Conservation (phyloP, 2,113 vertebrate species). For the Chelonoidis abingdonii region DNA sequence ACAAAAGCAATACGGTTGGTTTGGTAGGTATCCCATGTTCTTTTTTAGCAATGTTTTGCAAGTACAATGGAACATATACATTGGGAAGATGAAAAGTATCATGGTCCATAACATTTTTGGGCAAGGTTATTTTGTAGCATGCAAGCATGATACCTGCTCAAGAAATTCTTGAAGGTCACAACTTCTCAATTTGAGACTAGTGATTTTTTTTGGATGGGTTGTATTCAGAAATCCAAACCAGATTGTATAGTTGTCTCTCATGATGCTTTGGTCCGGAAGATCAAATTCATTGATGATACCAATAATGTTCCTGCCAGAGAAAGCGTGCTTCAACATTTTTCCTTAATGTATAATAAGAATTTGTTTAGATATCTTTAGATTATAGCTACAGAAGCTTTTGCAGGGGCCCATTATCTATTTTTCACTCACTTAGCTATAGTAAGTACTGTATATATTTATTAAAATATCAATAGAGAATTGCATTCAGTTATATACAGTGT, state of each 20-base stretch:
- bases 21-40: background rate
- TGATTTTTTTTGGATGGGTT: slow-evolving; percentile 66
- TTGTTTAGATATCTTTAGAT: background rate
- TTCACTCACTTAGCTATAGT: background rate
- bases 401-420: background rate
- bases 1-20: background rate
- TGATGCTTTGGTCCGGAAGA: slow-evolving; percentile 83
- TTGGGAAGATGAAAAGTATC: background rate
- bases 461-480: background rate
- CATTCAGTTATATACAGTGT: background rate
- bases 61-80: fast-evolving
- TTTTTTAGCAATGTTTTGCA: background rate
- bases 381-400: background rate
- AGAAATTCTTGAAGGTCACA: slow-evolving; percentile 88
- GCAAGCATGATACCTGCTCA: slow-evolving; percentile 81
- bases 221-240: slow-evolving; percentile 78
- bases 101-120: background rate
- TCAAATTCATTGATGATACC: slow-evolving; percentile 85
- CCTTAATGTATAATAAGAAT: background rate
- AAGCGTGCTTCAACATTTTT: background rate
- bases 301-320: slow-evolving; percentile 86
- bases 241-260: slow-evolving; percentile 76
- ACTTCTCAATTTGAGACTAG: slow-evolving; percentile 70
- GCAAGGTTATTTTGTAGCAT: background rate
- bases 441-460: background rate